Percentiles rank a stretch among this genome's conserved stretches.
These are phyloP conservation scores for Hypotaenidia okinawae DNA, from an alignment of 2,797 vertebrate species.

Conservation along the genomic window DNA sequence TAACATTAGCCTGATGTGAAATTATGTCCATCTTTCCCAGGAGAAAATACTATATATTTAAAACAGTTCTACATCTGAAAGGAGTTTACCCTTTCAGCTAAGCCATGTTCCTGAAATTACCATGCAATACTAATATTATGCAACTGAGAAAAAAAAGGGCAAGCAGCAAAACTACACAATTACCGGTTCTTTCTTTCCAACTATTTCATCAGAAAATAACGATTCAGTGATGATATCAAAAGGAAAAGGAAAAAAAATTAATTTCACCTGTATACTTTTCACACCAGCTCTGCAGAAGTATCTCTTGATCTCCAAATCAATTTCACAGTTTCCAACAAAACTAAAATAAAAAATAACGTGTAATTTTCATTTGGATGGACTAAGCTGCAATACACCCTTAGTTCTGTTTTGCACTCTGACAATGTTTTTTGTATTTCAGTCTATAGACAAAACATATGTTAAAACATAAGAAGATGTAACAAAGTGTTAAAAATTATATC, in stretches of 20 bases:
- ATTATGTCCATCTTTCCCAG: background rate
- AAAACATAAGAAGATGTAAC: background rate
- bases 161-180: background rate
- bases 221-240: background rate
- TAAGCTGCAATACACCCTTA: background rate
- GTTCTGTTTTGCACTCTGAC: background rate
- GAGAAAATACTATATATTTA: background rate
- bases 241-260: background rate
- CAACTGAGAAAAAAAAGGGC: background rate
- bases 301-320: conserved; percentile 94
- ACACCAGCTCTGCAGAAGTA: conserved; percentile 98
- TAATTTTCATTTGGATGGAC: background rate
- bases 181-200: background rate
- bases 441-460: background rate
- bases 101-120: background rate
- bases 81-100: background rate
- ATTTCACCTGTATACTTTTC: conserved; percentile 93
- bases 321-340: conserved; percentile 95
- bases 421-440: fast-evolving
- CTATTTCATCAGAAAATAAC: background rate
- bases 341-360: conserved; percentile 70
- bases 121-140: background rate
- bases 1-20: background rate
- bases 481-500: background rate
- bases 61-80: background rate